Conservation (phyloP, 1,140 invertebrate genomes). For the Saccostrea echinata region DNA sequence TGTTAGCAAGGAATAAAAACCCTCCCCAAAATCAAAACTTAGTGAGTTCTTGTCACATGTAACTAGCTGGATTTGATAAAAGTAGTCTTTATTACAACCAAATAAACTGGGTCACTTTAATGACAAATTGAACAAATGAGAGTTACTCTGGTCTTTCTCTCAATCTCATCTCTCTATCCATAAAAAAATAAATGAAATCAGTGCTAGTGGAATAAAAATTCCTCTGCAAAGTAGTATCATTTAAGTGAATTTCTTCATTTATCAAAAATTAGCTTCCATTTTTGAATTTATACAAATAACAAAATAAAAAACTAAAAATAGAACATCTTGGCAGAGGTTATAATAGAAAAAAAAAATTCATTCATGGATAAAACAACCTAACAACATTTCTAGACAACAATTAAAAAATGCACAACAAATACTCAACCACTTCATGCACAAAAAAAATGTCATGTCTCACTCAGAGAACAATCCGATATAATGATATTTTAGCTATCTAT, state of each 20-base stretch:
- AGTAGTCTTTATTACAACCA: neutral
- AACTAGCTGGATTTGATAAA: too few relatives aligned
- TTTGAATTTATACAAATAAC: too few relatives aligned
- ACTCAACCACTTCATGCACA: slow-evolving; percentile 6
- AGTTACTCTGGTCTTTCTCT: neutral
- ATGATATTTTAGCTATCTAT: neutral
- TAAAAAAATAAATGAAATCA: too few relatives aligned
- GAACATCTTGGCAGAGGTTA: neutral
- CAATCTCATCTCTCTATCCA: neutral
- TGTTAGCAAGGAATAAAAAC: neutral
- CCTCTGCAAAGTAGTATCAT: too few relatives aligned
- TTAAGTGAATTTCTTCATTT: too few relatives aligned
- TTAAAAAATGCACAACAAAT: slow-evolving; percentile 17
- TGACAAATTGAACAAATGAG: neutral
- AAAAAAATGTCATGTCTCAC: neutral
- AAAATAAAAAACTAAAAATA: neutral
- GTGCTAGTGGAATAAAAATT: too few relatives aligned
- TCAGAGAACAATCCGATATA: neutral
- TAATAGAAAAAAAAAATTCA: slow-evolving; percentile 5
- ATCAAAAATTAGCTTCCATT: too few relatives aligned
- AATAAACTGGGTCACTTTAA: neutral
- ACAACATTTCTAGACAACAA: slow-evolving; percentile 26
- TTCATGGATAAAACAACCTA: neutral
- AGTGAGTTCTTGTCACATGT: too few relatives aligned
- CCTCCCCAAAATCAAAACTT: slow-evolving; percentile 3